These are phyloP conservation scores for Lepidochrysops patricia DNA, from an alignment of 2,888 invertebrate genomes.

Conservation along the genomic window DNA sequence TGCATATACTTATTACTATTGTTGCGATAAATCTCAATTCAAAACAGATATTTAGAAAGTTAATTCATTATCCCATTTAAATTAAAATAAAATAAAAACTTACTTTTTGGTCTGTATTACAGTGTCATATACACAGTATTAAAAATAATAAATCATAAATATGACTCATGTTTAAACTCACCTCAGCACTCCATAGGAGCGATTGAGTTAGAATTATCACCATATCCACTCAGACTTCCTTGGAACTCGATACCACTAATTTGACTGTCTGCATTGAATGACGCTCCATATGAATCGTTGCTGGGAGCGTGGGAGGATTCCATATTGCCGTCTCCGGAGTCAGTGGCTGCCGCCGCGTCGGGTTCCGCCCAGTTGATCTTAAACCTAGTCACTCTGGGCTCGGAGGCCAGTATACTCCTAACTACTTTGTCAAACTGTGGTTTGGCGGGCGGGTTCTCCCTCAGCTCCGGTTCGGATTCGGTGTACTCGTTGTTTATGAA, in stretches of 20 bases:
- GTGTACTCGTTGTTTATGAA: constrained; percentile 98
- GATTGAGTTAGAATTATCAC: constrained; percentile 78
- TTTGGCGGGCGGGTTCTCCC: constrained; percentile 94
- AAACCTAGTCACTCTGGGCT: constrained; percentile 94
- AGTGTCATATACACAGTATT: no score
- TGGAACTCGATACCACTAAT: constrained; percentile 61
- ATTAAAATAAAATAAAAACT: no score
- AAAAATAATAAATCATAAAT: neutral
- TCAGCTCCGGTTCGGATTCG: constrained; percentile 91
- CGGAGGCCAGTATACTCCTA: constrained; percentile 88
- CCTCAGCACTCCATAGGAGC: constrained; percentile 78
- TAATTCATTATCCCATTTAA: no score
- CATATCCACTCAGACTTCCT: constrained; percentile 64
- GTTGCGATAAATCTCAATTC: no score
- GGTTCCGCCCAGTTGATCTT: constrained; percentile 97
- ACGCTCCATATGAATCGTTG: constrained; percentile 57
- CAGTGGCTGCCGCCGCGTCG: constrained; percentile 51
- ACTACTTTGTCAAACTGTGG: constrained; percentile 95
- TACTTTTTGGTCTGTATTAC: no score
- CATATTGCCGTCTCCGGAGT: constrained; percentile 52
- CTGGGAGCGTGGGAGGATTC: constrained; percentile 51
- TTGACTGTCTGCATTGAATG: constrained; percentile 62
- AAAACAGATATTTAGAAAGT: no score
- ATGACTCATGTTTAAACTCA: constrained; percentile 27
- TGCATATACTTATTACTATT: no score